Evolutionary conservation across 1,140 invertebrate genomes (phyloP).

Genomic region (Sarcophaga bullata): DNA sequence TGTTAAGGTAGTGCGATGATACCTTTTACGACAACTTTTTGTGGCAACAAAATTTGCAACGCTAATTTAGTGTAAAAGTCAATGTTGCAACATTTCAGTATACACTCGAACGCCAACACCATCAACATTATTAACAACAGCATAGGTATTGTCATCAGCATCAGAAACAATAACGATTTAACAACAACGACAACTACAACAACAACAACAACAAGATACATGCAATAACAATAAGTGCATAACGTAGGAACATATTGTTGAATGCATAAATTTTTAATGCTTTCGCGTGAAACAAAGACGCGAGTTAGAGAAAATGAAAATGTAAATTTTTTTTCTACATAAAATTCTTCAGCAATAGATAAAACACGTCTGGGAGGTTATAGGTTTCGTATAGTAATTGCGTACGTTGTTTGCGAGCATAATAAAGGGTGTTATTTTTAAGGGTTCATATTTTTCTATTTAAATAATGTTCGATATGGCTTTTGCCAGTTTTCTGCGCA

Average conservation of each 20-base stretch:
- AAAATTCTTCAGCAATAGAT: slow-evolving; percentile 20
- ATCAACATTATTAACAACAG: neutral
- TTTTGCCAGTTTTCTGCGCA: too few relatives aligned
- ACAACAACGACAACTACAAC: slow-evolving; percentile 5
- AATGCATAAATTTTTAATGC: slow-evolving; percentile 27
- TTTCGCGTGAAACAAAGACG: slow-evolving; percentile 13
- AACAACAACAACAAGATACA: neutral
- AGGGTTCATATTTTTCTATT: too few relatives aligned
- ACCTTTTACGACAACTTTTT: slow-evolving; percentile 44
- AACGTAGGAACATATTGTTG: slow-evolving; percentile 21
- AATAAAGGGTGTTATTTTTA: too few relatives aligned
- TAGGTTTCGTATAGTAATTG: too few relatives aligned
- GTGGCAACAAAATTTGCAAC: slow-evolving; percentile 47
- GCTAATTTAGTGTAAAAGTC: slow-evolving; percentile 47
- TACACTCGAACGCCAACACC: neutral
- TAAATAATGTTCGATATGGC: too few relatives aligned
- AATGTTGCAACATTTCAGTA: slow-evolving; percentile 2
- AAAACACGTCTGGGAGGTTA: neutral
- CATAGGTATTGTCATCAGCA: neutral
- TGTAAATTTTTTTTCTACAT: slow-evolving; percentile 12
- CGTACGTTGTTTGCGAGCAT: too few relatives aligned
- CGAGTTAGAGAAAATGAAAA: slow-evolving; percentile 15
- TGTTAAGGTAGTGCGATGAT: slow-evolving; percentile 10
- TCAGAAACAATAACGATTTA: neutral
- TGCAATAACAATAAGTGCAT: slow-evolving; percentile 1